Conservation (phyloP, 23 tunicate species). For the Pegea sp. region DNA sequence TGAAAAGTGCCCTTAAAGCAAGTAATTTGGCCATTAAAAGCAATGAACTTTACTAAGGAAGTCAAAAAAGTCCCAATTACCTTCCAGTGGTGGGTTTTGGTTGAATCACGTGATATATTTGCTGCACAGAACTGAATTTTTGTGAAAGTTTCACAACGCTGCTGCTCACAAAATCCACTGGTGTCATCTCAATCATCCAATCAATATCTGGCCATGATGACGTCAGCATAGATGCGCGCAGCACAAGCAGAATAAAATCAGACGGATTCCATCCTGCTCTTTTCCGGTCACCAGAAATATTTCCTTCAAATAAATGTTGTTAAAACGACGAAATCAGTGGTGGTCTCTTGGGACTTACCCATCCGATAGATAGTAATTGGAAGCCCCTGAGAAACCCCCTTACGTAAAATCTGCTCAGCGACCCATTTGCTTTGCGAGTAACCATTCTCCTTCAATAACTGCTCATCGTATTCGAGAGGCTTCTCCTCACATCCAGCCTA, state of each 20-base stretch:
- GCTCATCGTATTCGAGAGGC: constrained; percentile 6
- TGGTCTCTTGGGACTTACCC: constrained; percentile 14
- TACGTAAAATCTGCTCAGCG: constrained; percentile 45
- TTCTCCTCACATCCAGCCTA: constrained; percentile 40
- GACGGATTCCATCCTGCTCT: constrained; percentile 73
- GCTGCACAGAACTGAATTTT: constrained; percentile 31
- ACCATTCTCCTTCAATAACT: constrained; percentile 11
- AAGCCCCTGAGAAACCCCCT: constrained; percentile 36
- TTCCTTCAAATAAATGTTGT: constrained; percentile 13
- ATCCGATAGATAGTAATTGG: constrained; percentile 66
- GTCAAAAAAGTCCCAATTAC: constrained; percentile 3
- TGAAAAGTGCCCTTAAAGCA: constrained; percentile 15
- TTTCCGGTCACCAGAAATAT: constrained; percentile 34
- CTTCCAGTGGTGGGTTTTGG: constrained; percentile 30
- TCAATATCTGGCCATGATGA: constrained; percentile 61
- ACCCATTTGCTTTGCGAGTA: constrained; percentile 86
- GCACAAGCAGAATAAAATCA: constrained; percentile 68
- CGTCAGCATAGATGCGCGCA: constrained; percentile 46
- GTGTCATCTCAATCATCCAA: constrained; percentile 74
- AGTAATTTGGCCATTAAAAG: too few species aligned
- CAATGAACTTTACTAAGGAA: too few species aligned
- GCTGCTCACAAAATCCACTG: constrained; percentile 73
- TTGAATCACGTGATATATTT: constrained; percentile 63
- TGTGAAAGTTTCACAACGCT: constrained; percentile 35
- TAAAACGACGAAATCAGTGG: not conserved